A percentile compares a stretch with the other conserved stretches of the same genome.
Evolutionary conservation across 2,888 invertebrate species (phyloP).

Genomic region (Tachystola acroxantha): DNA sequence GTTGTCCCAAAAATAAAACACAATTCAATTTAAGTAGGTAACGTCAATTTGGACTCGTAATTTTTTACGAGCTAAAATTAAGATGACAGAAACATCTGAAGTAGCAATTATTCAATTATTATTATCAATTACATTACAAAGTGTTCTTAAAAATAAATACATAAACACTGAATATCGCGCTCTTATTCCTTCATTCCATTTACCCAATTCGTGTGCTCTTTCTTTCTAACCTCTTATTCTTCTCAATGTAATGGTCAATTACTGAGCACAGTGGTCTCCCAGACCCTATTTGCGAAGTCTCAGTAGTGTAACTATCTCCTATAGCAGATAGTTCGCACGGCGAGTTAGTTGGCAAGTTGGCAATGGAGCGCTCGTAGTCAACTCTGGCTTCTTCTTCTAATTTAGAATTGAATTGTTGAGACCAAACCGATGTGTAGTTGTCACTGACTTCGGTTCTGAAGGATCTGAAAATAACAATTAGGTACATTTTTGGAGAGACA

Average conservation of each 20-base stretch:
- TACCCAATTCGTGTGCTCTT: slow-evolving; percentile 8
- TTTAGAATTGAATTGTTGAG: slow-evolving; percentile 5
- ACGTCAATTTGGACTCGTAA: no score
- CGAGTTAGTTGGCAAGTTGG: slow-evolving; percentile 34
- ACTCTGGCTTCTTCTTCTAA: slow-evolving; percentile 41
- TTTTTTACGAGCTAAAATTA: no score
- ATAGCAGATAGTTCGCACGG: slow-evolving; percentile 31
- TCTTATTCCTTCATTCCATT: no score
- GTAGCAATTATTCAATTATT: no score
- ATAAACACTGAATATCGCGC: no score
- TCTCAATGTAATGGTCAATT: slow-evolving; percentile 43
- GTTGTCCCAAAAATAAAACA: no score
- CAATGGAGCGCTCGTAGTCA: slow-evolving; percentile 32
- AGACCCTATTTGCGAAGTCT: slow-evolving; percentile 43
- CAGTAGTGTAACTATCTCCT: slow-evolving; percentile 33
- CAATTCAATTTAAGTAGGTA: no score
- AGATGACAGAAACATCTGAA: no score
- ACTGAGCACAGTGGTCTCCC: slow-evolving; percentile 46
- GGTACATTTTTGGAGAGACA: no score
- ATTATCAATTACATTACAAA: no score
- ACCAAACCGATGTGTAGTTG: slow-evolving; percentile 41
- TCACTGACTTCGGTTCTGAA: slow-evolving; percentile 59
- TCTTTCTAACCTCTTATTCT: slow-evolving; percentile 40
- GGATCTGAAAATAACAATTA: slow-evolving; percentile 35
- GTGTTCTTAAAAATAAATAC: no score